A percentile compares a stretch with the other conserved stretches of the same genome.
Evolutionary conservation across 2,797 vertebrate species (phyloP).

Genomic region (Alexandromys oeconomus): DNA sequence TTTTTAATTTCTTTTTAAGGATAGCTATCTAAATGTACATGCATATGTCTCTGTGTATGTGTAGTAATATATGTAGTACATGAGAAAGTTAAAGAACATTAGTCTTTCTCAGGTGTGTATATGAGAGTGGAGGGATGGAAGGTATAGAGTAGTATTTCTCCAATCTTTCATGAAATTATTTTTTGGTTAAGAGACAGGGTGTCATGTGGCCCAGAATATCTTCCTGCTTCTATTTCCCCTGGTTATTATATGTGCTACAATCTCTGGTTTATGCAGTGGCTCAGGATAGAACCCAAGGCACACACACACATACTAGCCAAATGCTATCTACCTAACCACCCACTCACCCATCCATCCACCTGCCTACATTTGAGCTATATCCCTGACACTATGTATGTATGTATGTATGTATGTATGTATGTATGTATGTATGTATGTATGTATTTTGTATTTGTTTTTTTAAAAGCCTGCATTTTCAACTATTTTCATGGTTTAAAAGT

Average conservation of each 20-base stretch:
- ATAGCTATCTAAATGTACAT: neutral
- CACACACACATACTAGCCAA: neutral
- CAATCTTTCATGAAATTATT: neutral
- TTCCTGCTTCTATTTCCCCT: neutral
- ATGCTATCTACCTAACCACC: neutral
- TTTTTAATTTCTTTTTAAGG: slow-evolving; percentile 39
- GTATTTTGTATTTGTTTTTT: neutral
- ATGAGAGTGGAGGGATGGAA: neutral
- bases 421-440: neutral
- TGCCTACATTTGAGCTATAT: neutral
- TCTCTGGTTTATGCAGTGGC: neutral
- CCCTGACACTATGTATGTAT: neutral
- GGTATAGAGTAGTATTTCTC: neutral
- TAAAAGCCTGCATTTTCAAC: neutral
- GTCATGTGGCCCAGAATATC: neutral
- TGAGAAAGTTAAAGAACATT: neutral
- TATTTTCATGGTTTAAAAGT: slow-evolving; percentile 47
- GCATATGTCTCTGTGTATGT: neutral
- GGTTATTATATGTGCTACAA: no score
- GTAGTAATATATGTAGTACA: neutral
- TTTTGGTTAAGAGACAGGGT: neutral
- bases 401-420: no score
- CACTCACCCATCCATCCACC: neutral
- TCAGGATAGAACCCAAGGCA: neutral
- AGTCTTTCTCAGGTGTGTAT: neutral